Base-by-base conservation (phyloP, 2,113 vertebrate genomes). In the Leptosomus discolor region DNA sequence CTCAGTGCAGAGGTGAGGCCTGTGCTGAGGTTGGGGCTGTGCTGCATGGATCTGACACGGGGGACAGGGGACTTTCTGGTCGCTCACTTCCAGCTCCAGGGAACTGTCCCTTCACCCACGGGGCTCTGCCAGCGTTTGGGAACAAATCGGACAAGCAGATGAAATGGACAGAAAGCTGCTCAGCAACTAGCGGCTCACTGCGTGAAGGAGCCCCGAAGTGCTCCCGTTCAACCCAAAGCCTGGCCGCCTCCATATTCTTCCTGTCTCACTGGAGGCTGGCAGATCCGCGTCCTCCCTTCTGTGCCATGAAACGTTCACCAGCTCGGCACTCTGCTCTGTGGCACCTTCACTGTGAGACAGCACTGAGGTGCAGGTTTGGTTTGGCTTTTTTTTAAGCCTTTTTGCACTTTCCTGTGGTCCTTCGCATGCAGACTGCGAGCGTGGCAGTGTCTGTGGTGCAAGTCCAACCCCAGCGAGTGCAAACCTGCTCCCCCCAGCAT, bases 401-500 rank as follows among this genome's bases (percentile, higher is more conserved):
- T 16, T 20, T n/a, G 8, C 27, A 10, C 56, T 36, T 7, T 32
- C 4, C 37, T 21, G 27, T 15, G 19, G 63, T 20, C 53, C 23
- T 23, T 53, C 3, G 23, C 15, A 8, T 5, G 19, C 37, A 56
- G 58, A 11, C n/a, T 15, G 57, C 43, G 21, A 26, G 41, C 2
- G 0, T 5, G 51, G 65, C 53, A 17, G 3, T 5, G 61, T 5
- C 46, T 21, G 18, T 5, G 26, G 32, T 14, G 32, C 16, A 20
- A 29, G 21, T 19, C 43, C 23, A 24, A 46, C 45, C 51, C 24
- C 43, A 22, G 74, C 32, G 32, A 37, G 36, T 56, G 19, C 54
- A 12, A 37, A 29, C n/a, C 30, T 30, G 2, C 15, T n/a, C 29
- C 69, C 29, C 73, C 53, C 0, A 0, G 22, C 12, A 9, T 12